phyloP scores from a whole-genome alignment of 2,113 vertebrate species.

The Thunnus maccoyii region DNA sequence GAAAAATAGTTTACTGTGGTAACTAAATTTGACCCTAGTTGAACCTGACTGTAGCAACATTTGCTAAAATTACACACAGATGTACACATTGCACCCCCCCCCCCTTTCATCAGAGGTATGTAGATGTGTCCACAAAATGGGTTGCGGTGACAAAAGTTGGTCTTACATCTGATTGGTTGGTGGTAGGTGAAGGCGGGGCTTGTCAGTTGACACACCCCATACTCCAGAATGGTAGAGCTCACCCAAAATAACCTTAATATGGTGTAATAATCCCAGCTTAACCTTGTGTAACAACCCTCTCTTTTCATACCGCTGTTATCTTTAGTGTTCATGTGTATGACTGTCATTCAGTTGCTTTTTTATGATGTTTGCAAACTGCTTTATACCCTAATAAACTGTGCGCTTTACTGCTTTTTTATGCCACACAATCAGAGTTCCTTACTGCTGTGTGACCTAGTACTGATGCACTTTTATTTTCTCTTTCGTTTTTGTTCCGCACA shows the following conservation, averaged over 20 bases:
- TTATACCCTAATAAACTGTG: slow-evolving; percentile 15
- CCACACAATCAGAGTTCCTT: background rate
- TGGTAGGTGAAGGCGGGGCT: background rate
- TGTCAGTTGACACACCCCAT: background rate
- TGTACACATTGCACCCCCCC: background rate
- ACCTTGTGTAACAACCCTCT: background rate
- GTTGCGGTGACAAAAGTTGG: no score
- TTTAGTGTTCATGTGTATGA: background rate
- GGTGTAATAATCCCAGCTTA: background rate
- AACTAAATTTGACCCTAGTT: background rate
- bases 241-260: background rate
- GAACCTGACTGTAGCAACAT: background rate
- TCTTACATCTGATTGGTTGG: no score
- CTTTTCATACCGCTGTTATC: background rate
- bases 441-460: background rate
- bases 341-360: background rate
- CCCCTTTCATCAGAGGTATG: background rate
- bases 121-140: background rate
- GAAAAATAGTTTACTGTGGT: background rate
- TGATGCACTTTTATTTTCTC: background rate
- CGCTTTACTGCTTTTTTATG: background rate
- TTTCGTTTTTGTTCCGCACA: background rate
- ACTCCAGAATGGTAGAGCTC: background rate
- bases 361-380: slow-evolving; percentile 8
- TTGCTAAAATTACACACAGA: background rate